phyloP scores from a whole-genome alignment of 2,888 invertebrate species.

The Branchellion lobata region DNA sequence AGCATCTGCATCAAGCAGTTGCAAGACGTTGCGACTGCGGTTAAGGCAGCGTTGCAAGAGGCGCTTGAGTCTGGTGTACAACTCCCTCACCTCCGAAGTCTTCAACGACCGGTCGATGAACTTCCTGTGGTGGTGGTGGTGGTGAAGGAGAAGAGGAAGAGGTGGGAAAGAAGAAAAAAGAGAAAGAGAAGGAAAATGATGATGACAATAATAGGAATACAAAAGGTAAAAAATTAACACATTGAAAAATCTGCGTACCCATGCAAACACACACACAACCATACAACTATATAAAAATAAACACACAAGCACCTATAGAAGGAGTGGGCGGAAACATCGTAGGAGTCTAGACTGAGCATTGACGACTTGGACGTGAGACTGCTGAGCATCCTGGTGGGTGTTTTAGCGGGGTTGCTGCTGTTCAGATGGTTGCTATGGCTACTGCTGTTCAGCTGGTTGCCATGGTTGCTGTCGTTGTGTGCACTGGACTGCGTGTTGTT shows the following conservation, averaged over 20 bases:
- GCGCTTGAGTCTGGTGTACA: constrained; percentile 74
- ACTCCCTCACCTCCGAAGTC: constrained; percentile 74
- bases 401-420: background rate
- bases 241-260: too few relatives aligned
- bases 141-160: too few relatives aligned
- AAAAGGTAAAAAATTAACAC: too few relatives aligned
- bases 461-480: background rate
- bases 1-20: constrained; percentile 51
- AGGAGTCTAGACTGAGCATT: constrained; percentile 52
- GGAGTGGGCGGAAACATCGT: constrained; percentile 55
- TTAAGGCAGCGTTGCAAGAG: constrained; percentile 60
- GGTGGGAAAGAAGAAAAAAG: too few relatives aligned
- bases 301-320: constrained; percentile 53
- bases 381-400: background rate
- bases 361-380: constrained; percentile 6
- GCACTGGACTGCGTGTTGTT: background rate
- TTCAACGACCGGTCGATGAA: constrained; percentile 85
- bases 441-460: background rate
- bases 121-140: constrained; percentile 63
- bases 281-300: too few relatives aligned
- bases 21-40: constrained; percentile 58
- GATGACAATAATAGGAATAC: too few relatives aligned
- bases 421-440: background rate
- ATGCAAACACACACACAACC: too few relatives aligned
- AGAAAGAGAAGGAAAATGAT: too few relatives aligned